Base-by-base conservation (phyloP, 2,113 vertebrate species). In the Casuarius casuarius region DNA sequence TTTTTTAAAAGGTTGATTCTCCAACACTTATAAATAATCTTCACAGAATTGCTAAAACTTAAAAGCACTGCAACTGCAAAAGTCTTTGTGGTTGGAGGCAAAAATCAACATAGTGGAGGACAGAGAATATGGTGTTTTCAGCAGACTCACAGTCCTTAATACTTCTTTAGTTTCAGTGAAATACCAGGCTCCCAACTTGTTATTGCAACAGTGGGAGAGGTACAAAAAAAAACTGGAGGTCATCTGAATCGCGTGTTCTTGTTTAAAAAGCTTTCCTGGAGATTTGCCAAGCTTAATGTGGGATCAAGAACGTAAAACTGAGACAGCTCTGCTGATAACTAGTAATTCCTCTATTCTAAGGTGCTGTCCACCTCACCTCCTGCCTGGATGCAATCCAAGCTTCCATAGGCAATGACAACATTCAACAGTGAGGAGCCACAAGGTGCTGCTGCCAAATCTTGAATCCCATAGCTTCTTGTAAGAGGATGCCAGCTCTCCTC, bases 311-410 rank as follows among this genome's bases (percentile, higher is more conserved):
- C 92, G 94, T 95, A 97, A 98, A 95, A 88, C 51, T 61, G 93
- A 94, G 97, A 97, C 84, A 96, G 79, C 95, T 97, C 42, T 97
- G 94, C 93, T 92, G 72, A 93, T 97, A 96, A 92, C 80, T 87
- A 70, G 93, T 79, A 95, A 97, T 97, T 97, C 88, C 84, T 97
- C 87, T 93, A 94, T 93, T 97, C 72, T 83, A 95, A 97, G 93
- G 92, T 87, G 74, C 67, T 95, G 94, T 94, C 97, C 94, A 87
- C 80, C 91, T 94, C 92, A 97, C 92, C 97, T 97, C 91, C 77
- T 89, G 56, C 93, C 92, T 98, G 97, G 96, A 96, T 92, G 49
- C 62, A 59, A 52, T 96, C 97, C 97, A 97, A 67, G 59, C 62
- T 70, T 89, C 31, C 68, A 20, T 52, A 70, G 48, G 81, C 84